Conservation (phyloP, 1,140 invertebrate genomes). For the Oryctes rhinoceros region DNA sequence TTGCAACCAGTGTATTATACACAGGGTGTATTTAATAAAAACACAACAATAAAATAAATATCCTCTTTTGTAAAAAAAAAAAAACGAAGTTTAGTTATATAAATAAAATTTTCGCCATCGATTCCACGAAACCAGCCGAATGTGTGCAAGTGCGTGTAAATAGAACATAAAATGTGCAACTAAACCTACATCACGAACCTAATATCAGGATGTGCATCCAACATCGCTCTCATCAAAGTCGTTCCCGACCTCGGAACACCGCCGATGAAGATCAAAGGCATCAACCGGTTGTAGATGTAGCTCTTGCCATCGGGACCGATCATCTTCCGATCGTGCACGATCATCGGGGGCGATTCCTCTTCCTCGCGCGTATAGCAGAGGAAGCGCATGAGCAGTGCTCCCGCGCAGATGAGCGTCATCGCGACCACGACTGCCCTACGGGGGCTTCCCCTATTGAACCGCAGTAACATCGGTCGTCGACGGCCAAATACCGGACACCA, state of each 20-base stretch:
- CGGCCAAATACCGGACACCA: not conserved
- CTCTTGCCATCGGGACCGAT: constrained; percentile 70
- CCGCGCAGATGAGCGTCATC: constrained; percentile 47
- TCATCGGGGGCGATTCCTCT: constrained; percentile 45
- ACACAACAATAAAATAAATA: too few relatives aligned
- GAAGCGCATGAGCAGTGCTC: constrained; percentile 48
- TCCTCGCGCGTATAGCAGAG: constrained; percentile 46
- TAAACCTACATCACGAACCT: constrained; percentile 63
- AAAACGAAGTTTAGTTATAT: too few relatives aligned
- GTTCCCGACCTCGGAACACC: constrained; percentile 97
- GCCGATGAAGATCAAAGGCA: constrained; percentile 96
- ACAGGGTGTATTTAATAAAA: too few relatives aligned
- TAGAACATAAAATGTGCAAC: too few relatives aligned
- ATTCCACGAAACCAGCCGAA: too few relatives aligned
- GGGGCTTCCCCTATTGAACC: constrained; percentile 48
- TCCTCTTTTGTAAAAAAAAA: too few relatives aligned
- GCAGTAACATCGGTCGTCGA: constrained; percentile 46
- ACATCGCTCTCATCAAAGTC: constrained; percentile 96
- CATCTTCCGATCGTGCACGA: constrained; percentile 66
- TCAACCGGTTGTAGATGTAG: constrained; percentile 81
- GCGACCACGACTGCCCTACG: constrained; percentile 47
- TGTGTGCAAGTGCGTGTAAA: too few relatives aligned
- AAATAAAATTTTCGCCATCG: too few relatives aligned
- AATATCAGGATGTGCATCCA: constrained; percentile 98
- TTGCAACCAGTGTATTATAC: too few relatives aligned